Evolutionary conservation across 2,888 invertebrate species (phyloP).

Genomic region (Carterocephalus palaemon): DNA sequence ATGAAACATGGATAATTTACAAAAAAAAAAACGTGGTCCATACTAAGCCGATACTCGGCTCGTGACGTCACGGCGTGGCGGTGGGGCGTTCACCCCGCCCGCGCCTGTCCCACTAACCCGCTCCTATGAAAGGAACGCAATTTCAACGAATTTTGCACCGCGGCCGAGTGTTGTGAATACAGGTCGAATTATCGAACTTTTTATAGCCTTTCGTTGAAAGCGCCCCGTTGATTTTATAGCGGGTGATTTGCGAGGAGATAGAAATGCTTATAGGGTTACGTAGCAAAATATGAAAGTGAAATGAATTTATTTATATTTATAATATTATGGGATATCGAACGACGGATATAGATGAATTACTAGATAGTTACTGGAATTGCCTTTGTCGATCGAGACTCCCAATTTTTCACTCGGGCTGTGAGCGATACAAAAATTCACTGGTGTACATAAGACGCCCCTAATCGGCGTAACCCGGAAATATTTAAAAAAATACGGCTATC

Average conservation of each 20-base stretch:
- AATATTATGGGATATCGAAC: too few relatives aligned
- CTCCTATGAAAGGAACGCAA: constrained; percentile 17
- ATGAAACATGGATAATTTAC: neutral
- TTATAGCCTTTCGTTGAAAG: neutral
- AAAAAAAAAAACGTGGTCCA: constrained; percentile 9
- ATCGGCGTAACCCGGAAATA: too few relatives aligned
- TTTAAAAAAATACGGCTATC: too few relatives aligned
- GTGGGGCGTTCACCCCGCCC: constrained; percentile 47
- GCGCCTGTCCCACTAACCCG: constrained; percentile 44
- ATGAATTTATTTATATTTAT: too few relatives aligned
- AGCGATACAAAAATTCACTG: too few relatives aligned
- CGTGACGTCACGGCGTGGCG: constrained; percentile 35
- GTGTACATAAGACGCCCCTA: too few relatives aligned
- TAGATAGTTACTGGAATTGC: too few relatives aligned
- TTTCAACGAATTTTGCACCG: constrained; percentile 11
- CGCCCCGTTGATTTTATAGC: constrained; percentile 1
- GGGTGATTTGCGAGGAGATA: neutral
- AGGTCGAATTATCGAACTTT: constrained; percentile 4
- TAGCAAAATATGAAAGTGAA: too few relatives aligned
- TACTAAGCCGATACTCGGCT: constrained; percentile 2
- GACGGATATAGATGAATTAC: too few relatives aligned
- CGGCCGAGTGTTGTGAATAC: constrained; percentile 12
- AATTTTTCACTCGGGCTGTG: too few relatives aligned
- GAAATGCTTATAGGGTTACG: too few relatives aligned
- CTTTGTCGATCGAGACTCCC: too few relatives aligned